phyloP scores from a whole-genome alignment of 2,113 vertebrate species.

The Triplophysa dalaica region DNA sequence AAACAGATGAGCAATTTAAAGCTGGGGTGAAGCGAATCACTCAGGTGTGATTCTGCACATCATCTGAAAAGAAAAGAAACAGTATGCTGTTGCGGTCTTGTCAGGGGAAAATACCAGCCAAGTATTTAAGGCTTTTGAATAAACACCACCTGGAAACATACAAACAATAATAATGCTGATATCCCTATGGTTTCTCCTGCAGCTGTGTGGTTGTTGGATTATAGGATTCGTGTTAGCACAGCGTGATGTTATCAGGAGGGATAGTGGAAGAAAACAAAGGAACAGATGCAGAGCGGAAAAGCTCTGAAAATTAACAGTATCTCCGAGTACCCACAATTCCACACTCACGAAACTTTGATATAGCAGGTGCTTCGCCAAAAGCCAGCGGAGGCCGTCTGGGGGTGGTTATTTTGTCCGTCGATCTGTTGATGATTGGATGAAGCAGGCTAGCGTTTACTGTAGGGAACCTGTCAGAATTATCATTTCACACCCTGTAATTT shows the following conservation, averaged over 20 bases:
- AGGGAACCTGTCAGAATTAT: conserved; percentile 43
- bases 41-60: conserved; percentile 22
- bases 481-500: conserved; percentile 41
- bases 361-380: background rate
- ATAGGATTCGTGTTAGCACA: conserved; percentile 13
- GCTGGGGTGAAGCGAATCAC: conserved; percentile 12
- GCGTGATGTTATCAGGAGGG: background rate
- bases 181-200: background rate
- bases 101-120: conserved; percentile 1
- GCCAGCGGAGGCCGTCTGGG: background rate
- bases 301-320: background rate
- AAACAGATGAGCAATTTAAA: conserved; percentile 15
- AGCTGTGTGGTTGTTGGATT: conserved; percentile 21
- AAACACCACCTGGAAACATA: conserved; percentile 43
- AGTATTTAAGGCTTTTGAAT: conserved; percentile 6
- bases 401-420: conserved; percentile 10
- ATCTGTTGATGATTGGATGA: background rate
- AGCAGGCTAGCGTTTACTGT: conserved; percentile 16
- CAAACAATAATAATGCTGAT: conserved; percentile 27
- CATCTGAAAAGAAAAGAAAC: conserved; percentile 7
- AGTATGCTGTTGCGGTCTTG: conserved; percentile 6
- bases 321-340: conserved; percentile 1
- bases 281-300: conserved; percentile 25
- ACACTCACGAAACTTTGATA: background rate
- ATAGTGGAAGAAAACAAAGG: background rate